These are phyloP conservation scores for Oxycera nigricornis DNA, from an alignment of 2,888 invertebrate species.

Conservation along the genomic window DNA sequence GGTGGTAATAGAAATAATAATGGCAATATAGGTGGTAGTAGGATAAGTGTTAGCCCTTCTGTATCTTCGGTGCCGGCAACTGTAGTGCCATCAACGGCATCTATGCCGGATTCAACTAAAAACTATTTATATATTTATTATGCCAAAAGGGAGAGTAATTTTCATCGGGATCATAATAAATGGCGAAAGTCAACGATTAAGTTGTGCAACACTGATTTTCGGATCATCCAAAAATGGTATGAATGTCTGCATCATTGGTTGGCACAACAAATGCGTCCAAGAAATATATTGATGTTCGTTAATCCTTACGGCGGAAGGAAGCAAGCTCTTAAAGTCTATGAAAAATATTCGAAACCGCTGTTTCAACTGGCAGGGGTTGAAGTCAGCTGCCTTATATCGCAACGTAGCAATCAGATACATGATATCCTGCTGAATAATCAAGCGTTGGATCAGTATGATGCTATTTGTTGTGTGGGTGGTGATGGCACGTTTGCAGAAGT, in stretches of 20 bases:
- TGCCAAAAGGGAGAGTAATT: constrained; percentile 59
- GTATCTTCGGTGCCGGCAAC: neutral
- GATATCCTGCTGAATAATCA: constrained; percentile 68
- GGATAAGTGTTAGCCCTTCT: neutral
- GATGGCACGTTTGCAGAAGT: constrained; percentile 88
- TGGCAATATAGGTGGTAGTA: constrained; percentile 35
- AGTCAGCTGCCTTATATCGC: constrained; percentile 72
- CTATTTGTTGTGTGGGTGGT: constrained; percentile 82
- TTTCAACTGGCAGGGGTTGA: constrained; percentile 71
- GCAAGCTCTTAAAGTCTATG: constrained; percentile 75
- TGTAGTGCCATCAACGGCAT: neutral
- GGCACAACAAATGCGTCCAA: constrained; percentile 66
- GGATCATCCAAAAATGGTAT: constrained; percentile 70
- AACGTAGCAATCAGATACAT: constrained; percentile 78
- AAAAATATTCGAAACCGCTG: constrained; percentile 73
- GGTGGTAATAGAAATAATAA: constrained; percentile 49
- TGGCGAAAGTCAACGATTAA: constrained; percentile 68
- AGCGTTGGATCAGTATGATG: constrained; percentile 69
- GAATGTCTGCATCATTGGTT: constrained; percentile 64
- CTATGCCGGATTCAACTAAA: constrained; percentile 53
- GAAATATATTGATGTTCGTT: constrained; percentile 76
- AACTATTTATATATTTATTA: constrained; percentile 69
- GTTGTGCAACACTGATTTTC: constrained; percentile 67
- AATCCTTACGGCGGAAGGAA: constrained; percentile 86
- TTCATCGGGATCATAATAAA: constrained; percentile 65